These are phyloP conservation scores for Lamprologus callipterus DNA, from an alignment of 2,113 vertebrate genomes.

Conservation along the genomic window DNA sequence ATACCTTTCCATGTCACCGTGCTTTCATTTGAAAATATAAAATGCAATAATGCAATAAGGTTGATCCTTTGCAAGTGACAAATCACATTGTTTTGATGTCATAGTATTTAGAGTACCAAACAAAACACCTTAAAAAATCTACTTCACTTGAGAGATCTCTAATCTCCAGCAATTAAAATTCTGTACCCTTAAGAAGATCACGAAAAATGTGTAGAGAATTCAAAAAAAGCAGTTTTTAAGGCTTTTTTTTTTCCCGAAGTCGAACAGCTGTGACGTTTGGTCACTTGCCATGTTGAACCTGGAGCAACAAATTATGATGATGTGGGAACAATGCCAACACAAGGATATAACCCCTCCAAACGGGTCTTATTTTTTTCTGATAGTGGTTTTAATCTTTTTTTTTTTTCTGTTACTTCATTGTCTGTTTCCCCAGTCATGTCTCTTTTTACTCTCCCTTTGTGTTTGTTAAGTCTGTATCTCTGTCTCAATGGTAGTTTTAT, in stretches of 20 bases:
- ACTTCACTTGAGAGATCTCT: neutral
- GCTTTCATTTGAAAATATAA: neutral
- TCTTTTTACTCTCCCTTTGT: neutral
- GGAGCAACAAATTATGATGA: neutral
- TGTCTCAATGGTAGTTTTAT: neutral
- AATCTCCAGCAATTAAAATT: neutral
- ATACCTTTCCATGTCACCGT: neutral
- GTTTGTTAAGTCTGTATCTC: neutral
- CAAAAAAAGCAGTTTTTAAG: neutral
- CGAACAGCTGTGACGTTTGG: neutral
- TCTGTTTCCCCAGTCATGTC: neutral
- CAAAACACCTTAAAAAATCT: neutral
- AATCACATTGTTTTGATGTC: neutral
- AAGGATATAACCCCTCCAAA: neutral
- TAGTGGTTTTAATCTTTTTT: neutral
- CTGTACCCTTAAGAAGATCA: neutral
- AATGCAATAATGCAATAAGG: neutral
- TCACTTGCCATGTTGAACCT: neutral
- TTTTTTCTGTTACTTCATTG: neutral
- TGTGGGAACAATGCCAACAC: neutral
- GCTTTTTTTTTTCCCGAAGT: fast-evolving
- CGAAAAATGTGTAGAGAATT: neutral
- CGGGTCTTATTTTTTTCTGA: neutral
- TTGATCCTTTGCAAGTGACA: neutral
- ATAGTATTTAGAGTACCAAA: neutral